phyloP scores from a whole-genome alignment of 2,797 vertebrate species.

The Falco biarmicus region DNA sequence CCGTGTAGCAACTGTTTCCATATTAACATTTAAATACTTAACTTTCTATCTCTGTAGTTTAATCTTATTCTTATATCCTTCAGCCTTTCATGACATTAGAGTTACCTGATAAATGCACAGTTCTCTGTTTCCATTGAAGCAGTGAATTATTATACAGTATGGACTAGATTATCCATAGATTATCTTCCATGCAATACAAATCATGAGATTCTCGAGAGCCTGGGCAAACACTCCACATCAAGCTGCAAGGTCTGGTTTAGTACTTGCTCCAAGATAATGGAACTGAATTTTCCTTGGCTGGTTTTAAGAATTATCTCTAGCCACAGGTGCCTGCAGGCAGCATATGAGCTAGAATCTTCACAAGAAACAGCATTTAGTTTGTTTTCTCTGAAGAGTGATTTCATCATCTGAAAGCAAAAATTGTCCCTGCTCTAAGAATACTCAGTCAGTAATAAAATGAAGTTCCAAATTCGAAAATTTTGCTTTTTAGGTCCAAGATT shows the following conservation, averaged over 20 bases:
- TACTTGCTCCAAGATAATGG: neutral
- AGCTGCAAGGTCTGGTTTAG: neutral
- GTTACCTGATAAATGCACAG: constrained; percentile 29
- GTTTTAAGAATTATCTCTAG: neutral
- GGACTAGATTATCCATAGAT: constrained; percentile 2
- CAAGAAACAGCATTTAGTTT: neutral
- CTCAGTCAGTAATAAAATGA: neutral
- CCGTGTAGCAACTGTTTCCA: neutral
- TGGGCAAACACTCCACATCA: neutral
- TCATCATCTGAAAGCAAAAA: neutral
- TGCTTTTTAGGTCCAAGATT: neutral
- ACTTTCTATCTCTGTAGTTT: neutral
- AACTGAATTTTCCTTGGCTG: neutral
- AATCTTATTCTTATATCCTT: constrained; percentile 34
- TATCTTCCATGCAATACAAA: neutral
- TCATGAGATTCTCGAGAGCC: neutral
- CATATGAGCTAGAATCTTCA: neutral
- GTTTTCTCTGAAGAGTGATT: neutral
- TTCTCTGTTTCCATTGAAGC: constrained; percentile 36
- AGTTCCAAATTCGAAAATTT: neutral
- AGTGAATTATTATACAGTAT: constrained; percentile 37
- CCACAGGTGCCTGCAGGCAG: neutral
- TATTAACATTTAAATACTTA: constrained; percentile 2
- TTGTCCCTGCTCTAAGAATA: neutral
- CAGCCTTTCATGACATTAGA: neutral